These are phyloP conservation scores for Caenorhabditis latens DNA, from an alignment of 1,140 invertebrate genomes.

Conservation along the genomic window DNA sequence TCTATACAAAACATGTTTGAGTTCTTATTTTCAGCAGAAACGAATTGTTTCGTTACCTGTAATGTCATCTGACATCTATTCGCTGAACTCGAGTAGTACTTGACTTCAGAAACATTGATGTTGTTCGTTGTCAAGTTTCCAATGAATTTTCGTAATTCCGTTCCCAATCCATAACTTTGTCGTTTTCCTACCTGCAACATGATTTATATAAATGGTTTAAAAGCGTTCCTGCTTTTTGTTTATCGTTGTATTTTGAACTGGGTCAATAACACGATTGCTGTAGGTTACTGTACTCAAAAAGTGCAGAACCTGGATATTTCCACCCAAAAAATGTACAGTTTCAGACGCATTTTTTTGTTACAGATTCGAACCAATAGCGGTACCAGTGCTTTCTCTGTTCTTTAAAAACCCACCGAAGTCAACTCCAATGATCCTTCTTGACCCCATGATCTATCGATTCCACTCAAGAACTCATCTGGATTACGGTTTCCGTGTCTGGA, in stretches of 20 bases:
- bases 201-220: not conserved
- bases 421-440: constrained; percentile 67
- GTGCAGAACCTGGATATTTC: no score
- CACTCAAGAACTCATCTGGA: constrained; percentile 65
- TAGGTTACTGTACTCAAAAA: no score
- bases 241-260: not conserved
- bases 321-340: no score
- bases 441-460: constrained; percentile 62
- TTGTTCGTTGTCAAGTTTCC: constrained; percentile 57
- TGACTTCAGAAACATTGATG: constrained; percentile 64
- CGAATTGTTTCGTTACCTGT: constrained; percentile 57
- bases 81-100: constrained; percentile 66
- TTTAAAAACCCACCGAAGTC: constrained; percentile 65
- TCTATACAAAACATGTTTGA: not conserved
- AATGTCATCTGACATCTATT: constrained; percentile 70
- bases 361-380: no score
- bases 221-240: no score
- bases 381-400: no score
- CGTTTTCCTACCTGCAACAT: constrained; percentile 62
- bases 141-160: constrained; percentile 64
- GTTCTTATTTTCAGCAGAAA: not conserved
- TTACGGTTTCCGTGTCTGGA: constrained; percentile 67
- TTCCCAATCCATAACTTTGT: constrained; percentile 67
- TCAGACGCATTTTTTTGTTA: no score
- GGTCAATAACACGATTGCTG: not conserved